Percentiles rank a stretch among this genome's conserved stretches.
phyloP scores from a whole-genome alignment of 2,797 vertebrate species.

The Sebastes baramenuke region DNA sequence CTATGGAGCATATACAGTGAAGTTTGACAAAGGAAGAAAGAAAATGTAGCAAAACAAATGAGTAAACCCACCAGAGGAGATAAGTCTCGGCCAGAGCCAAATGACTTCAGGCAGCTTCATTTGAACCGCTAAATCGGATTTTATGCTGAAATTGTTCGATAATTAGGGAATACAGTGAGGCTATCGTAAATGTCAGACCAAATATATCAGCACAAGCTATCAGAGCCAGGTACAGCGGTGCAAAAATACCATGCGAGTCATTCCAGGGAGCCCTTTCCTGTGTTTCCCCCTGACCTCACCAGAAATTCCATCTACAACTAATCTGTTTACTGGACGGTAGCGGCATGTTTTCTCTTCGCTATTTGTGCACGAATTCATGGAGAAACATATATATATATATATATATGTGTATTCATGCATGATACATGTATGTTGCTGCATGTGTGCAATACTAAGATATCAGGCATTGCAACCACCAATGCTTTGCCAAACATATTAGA shows the following conservation, averaged over 20 bases:
- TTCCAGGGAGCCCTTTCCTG: conserved; percentile 14
- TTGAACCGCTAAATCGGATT: conserved; percentile 74
- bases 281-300: conserved; percentile 36
- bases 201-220: conserved; percentile 69
- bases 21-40: conserved; percentile 58
- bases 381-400: neutral
- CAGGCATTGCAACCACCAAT: neutral
- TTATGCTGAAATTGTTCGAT: conserved; percentile 77
- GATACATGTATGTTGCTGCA: neutral
- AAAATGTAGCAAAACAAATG: conserved; percentile 74
- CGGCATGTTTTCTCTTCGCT: conserved; percentile 11
- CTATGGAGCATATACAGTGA: conserved; percentile 47
- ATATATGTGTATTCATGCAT: neutral
- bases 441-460: neutral
- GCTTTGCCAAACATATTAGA: neutral
- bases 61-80: conserved; percentile 71
- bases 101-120: conserved; percentile 74
- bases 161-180: conserved; percentile 74
- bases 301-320: conserved; percentile 43
- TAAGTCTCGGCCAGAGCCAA: conserved; percentile 62
- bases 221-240: conserved; percentile 34
- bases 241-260: conserved; percentile 44
- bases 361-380: neutral
- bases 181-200: conserved; percentile 66
- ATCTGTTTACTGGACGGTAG: conserved; percentile 34